A percentile compares a stretch with the other conserved stretches of the same genome.
Evolutionary conservation across 2,797 vertebrate species (phyloP).

Genomic region (Danio choprae): DNA sequence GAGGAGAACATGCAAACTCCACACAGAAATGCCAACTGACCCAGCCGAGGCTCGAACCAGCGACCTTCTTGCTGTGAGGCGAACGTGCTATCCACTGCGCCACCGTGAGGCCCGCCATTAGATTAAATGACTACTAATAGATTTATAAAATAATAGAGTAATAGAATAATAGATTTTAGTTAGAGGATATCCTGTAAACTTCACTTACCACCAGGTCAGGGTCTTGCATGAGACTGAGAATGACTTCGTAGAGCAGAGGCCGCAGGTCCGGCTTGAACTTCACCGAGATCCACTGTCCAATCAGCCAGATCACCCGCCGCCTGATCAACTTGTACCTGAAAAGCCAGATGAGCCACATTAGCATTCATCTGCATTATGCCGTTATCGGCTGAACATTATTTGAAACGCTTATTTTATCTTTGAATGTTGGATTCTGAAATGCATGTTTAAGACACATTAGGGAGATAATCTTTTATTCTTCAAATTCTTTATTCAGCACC

Average conservation of each 20-base stretch:
- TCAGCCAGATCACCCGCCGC: slow-evolving; percentile 94
- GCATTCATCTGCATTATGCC: background rate
- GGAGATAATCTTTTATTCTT: background rate
- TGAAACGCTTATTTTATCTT: background rate
- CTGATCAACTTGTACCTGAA: slow-evolving; percentile 94
- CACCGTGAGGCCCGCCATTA: too few relatives aligned
- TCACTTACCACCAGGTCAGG: slow-evolving; percentile 92
- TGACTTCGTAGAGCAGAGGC: slow-evolving; percentile 92
- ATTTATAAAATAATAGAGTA: too few relatives aligned
- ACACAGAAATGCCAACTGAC: too few relatives aligned
- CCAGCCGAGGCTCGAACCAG: too few relatives aligned
- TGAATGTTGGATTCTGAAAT: background rate
- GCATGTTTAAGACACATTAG: background rate
- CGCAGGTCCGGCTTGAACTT: slow-evolving; percentile 96
- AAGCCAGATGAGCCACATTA: background rate
- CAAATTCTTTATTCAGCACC: background rate
- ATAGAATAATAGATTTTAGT: too few relatives aligned
- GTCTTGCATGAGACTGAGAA: slow-evolving; percentile 93
- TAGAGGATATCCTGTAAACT: background rate
- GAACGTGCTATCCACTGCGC: too few relatives aligned
- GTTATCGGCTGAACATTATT: background rate
- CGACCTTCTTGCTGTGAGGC: too few relatives aligned
- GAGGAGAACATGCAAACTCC: too few relatives aligned
- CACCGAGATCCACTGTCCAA: slow-evolving; percentile 98
- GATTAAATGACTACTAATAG: too few relatives aligned